phyloP scores from a whole-genome alignment of 2,888 invertebrate genomes.

The Melanostoma mellinum region DNA sequence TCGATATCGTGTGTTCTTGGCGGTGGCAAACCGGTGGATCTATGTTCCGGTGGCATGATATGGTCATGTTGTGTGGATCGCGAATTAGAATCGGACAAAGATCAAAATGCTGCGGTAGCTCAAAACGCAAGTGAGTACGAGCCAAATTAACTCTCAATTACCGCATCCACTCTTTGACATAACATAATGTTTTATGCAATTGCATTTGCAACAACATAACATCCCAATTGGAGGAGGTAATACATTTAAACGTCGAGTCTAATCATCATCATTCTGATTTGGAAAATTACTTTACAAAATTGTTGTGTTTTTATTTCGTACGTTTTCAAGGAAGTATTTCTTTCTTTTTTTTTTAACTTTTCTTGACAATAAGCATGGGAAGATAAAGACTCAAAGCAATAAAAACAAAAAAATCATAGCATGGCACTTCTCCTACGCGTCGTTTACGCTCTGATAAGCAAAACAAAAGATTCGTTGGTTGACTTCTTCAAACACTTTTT shows the following conservation, averaged over 20 bases:
- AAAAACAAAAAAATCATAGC: slow-evolving; percentile 36
- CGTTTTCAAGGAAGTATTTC: slow-evolving; percentile 59
- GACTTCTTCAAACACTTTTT: slow-evolving; percentile 10
- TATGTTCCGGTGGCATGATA: slow-evolving; percentile 96
- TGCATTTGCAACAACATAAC: slow-evolving; percentile 78
- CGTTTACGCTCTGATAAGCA: slow-evolving; percentile 62
- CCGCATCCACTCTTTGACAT: slow-evolving; percentile 27
- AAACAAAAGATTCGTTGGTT: slow-evolving; percentile 28
- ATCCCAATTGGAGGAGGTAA: slow-evolving; percentile 28
- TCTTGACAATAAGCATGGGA: slow-evolving; percentile 32
- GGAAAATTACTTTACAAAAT: slow-evolving; percentile 53
- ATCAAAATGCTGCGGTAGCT: slow-evolving; percentile 85
- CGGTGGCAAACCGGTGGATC: slow-evolving; percentile 93
- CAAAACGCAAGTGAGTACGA: slow-evolving; percentile 93
- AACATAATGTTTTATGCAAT: slow-evolving; percentile 76
- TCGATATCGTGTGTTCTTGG: slow-evolving; percentile 95
- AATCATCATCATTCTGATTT: slow-evolving; percentile 24
- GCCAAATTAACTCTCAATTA: slow-evolving; percentile 53
- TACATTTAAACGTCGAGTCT: slow-evolving; percentile 15
- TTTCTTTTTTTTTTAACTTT: slow-evolving; percentile 25
- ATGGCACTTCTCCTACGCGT: slow-evolving; percentile 37
- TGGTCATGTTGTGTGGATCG: slow-evolving; percentile 96
- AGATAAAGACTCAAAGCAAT: slow-evolving; percentile 1
- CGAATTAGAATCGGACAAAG: slow-evolving; percentile 84
- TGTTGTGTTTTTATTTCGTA: background rate